Conservation (phyloP, 2,888 invertebrate species). For the Watsonalla cultraria region DNA sequence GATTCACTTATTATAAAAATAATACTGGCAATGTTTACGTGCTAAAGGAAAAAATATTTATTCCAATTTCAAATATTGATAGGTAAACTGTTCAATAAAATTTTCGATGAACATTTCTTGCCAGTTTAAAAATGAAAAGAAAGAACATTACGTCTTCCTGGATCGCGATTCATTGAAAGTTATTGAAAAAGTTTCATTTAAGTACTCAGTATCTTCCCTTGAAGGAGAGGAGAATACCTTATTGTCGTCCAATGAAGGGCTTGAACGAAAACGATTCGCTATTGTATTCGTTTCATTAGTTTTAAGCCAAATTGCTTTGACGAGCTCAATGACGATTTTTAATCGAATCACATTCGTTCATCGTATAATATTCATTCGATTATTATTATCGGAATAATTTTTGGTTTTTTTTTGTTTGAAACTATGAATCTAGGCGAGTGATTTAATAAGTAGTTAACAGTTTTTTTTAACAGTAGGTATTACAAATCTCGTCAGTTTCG, state of each 20-base stretch:
- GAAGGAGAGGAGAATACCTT: slow-evolving; percentile 24
- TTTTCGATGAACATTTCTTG: slow-evolving; percentile 7
- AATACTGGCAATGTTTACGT: background rate
- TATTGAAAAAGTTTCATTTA: slow-evolving; percentile 63
- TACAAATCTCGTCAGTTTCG: too few species aligned
- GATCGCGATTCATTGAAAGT: slow-evolving; percentile 38
- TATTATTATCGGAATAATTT: too few species aligned
- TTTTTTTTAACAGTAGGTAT: too few species aligned
- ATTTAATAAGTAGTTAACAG: too few species aligned
- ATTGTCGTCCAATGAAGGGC: slow-evolving; percentile 12
- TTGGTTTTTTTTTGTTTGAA: too few species aligned
- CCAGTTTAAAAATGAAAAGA: slow-evolving; percentile 30
- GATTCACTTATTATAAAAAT: slow-evolving; percentile 5
- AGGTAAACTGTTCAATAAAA: slow-evolving; percentile 44
- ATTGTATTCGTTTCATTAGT: slow-evolving; percentile 20
- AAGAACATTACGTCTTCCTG: slow-evolving; percentile 22
- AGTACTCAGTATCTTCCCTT: slow-evolving; percentile 23
- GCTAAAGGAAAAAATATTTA: slow-evolving; percentile 15
- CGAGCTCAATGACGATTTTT: background rate
- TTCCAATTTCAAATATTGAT: slow-evolving; percentile 26
- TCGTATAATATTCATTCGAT: too few species aligned
- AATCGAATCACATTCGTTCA: background rate
- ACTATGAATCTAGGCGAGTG: too few species aligned
- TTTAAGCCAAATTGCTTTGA: slow-evolving; percentile 3
- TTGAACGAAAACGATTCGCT: slow-evolving; percentile 22